Percentiles rank a stretch among this genome's conserved stretches.
Evolutionary conservation across 2,113 vertebrate genomes (phyloP).

Genomic region (Numida meleagris): DNA sequence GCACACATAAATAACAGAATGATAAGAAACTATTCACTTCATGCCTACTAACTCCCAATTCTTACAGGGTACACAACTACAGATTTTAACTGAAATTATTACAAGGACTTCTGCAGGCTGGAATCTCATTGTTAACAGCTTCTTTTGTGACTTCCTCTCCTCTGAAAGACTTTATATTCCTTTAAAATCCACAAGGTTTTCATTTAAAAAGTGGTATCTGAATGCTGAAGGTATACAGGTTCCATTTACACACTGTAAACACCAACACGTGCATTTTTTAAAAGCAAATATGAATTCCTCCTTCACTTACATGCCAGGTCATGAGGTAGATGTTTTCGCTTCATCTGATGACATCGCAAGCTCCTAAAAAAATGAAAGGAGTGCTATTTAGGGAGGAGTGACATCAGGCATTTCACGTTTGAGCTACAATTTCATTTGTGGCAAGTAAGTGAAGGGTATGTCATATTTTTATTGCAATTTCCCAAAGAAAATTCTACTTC

Average conservation of each 20-base stretch:
- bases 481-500: neutral
- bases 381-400: conserved; percentile 60
- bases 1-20: neutral
- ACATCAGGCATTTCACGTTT: conserved; percentile 4
- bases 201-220: neutral
- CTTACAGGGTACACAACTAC: neutral
- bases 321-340: conserved; percentile 62
- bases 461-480: neutral
- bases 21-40: neutral
- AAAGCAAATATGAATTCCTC: neutral
- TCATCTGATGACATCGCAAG: conserved; percentile 71
- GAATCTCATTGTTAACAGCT: conserved; percentile 19
- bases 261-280: neutral
- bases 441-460: conserved; percentile 62
- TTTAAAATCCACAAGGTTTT: conserved; percentile 43
- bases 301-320: conserved; percentile 71
- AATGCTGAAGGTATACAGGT: neutral
- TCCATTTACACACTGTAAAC: conserved; percentile 47
- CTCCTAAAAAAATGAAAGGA: conserved; percentile 70
- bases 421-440: conserved; percentile 5
- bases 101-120: neutral
- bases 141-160: conserved; percentile 44
- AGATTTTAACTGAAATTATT: conserved; percentile 2
- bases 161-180: conserved; percentile 23
- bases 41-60: neutral